Percentiles rank a stretch among this genome's conserved stretches.
phyloP scores from a whole-genome alignment of 2,888 invertebrate species.

The Agapetus fuscipes region DNA sequence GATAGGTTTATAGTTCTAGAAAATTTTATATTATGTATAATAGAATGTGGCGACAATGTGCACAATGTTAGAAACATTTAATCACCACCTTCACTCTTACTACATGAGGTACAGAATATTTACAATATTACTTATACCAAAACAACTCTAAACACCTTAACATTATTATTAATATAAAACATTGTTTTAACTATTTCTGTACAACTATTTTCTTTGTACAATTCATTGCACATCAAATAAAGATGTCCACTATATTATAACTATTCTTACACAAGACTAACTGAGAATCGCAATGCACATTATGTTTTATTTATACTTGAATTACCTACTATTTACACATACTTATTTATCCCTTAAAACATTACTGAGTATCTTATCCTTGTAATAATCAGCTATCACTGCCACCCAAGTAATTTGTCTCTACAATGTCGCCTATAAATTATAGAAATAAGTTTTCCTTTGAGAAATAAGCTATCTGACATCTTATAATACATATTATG shows the following conservation, averaged over 20 bases:
- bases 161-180: slow-evolving; percentile 10
- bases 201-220: slow-evolving; percentile 18
- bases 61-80: slow-evolving; percentile 45
- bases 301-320: too few species aligned
- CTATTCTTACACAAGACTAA: neutral
- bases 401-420: too few species aligned
- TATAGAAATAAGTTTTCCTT: too few species aligned
- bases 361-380: slow-evolving; percentile 5
- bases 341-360: too few species aligned
- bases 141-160: slow-evolving; percentile 8
- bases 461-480: too few species aligned
- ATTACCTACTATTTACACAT: too few species aligned
- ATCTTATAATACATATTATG: too few species aligned
- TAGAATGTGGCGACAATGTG: slow-evolving; percentile 44
- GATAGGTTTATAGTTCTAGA: slow-evolving; percentile 39
- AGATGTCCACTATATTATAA: neutral
- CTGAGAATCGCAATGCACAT: too few species aligned
- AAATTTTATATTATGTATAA: slow-evolving; percentile 33
- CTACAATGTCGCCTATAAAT: too few species aligned
- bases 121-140: slow-evolving; percentile 4
- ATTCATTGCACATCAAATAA: neutral
- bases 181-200: slow-evolving; percentile 13
- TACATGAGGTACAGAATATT: slow-evolving; percentile 46
- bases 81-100: slow-evolving; percentile 30
- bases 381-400: too few species aligned